Evolutionary conservation across 2,113 vertebrate species (phyloP).

Genomic region (Oryctolagus cuniculus): mOryCun1.1 NC_091434.1:138589501-138590000

Average conservation of each 20-base stretch:
- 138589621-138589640: background rate
- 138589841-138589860: background rate
- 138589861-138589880: background rate
- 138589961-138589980: too few relatives aligned
- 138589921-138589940: slow-evolving; percentile 6
- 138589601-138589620: background rate
- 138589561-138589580: background rate
- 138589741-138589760: background rate
- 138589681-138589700: background rate
- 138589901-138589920: slow-evolving; percentile 53
- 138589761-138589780: background rate
- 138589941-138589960: too few relatives aligned
- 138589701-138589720: background rate
- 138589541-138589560: background rate
- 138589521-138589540: background rate
- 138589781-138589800: background rate
- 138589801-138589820: slow-evolving; percentile 44
- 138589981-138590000: too few relatives aligned
- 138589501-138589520: background rate
- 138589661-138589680: background rate
- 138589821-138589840: background rate
- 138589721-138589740: background rate
- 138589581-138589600: background rate
- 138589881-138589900: background rate
- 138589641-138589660: background rate